Evolutionary conservation across 2,888 invertebrate genomes (phyloP).

Genomic region (Coelopa pilipes): DNA sequence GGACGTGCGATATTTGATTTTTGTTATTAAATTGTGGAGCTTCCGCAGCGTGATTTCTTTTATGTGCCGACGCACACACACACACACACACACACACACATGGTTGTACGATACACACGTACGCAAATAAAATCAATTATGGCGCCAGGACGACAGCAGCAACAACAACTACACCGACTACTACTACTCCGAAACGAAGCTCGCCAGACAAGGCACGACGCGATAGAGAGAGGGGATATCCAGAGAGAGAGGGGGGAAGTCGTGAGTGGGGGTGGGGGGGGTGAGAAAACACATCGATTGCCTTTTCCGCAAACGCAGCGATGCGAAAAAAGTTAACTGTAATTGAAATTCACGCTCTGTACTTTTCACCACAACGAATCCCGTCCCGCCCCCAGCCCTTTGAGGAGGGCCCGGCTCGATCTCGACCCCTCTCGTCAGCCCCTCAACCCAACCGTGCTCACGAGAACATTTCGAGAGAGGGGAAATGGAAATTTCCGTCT

Average conservation of each 20-base stretch:
- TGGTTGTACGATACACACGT: background rate
- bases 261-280: too few relatives aligned
- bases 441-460: too few relatives aligned
- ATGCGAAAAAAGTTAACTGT: background rate
- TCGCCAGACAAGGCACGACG: too few relatives aligned
- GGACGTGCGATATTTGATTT: conserved; percentile 40
- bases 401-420: too few relatives aligned
- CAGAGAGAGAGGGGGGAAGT: too few relatives aligned
- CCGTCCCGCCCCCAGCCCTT: too few relatives aligned
- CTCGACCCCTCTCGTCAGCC: too few relatives aligned
- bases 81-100: conserved; percentile 23
- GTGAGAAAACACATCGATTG: background rate
- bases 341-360: background rate
- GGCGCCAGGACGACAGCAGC: background rate
- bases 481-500: too few relatives aligned
- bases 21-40: conserved; percentile 37
- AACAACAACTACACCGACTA: background rate
- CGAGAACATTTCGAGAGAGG: too few relatives aligned
- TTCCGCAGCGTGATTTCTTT: background rate
- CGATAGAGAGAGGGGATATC: too few relatives aligned
- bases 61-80: background rate
- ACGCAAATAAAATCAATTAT: conserved; percentile 16
- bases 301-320: background rate
- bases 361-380: background rate
- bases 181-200: too few relatives aligned